Base-by-base conservation (phyloP, 2,113 vertebrate species). In the Pantherophis guttatus region DNA sequence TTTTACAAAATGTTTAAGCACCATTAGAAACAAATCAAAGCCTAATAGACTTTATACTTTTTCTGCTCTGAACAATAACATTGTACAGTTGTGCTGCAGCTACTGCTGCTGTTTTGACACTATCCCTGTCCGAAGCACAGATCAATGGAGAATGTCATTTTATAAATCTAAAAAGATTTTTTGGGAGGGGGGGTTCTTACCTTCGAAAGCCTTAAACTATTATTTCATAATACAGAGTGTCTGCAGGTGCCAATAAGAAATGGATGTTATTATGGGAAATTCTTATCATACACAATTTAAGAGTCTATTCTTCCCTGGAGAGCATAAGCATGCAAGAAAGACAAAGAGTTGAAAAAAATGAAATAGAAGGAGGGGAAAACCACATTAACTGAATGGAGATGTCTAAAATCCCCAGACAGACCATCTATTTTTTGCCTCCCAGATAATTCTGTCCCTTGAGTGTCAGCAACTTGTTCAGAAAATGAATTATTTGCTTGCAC, bases 91-190 rank as follows among this genome's bases (percentile, higher is more conserved):
- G 94, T 95, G 95, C 95, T 96, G 95, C 94, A 95, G 93, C 95
- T 96, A 62, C 86, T 95, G 93, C 96, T 93, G 92, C 81, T 93
- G 89, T 93, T 90, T 96, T 95, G 94, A 96, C 94, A 95, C 95
- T 95, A 94, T 94, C 90, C 62, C 87, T 94, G 93, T 96, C 97
- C 97, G 93, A 96, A 97, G 95, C 91, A 90, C 93, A 94, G 93
- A 96, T 97, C 97, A 96, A 96, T 96, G 97, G 95, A 96, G 95
- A 95, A 88, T 88, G 97, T 94, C 94, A 97, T 97, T 97, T 97
- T 96, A 93, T 95, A 94, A 98, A 95, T 39, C 95, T 94, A 93
- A 97, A 97, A 97, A 93, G 88, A 94, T 8, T 91, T 93, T 44
- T 93, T 96, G 92, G 93, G 92, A 93, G 81, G 86, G 95, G 94